These are phyloP conservation scores for Limnephilus marmoratus DNA, from an alignment of 2,888 invertebrate genomes.

Conservation along the genomic window DNA sequence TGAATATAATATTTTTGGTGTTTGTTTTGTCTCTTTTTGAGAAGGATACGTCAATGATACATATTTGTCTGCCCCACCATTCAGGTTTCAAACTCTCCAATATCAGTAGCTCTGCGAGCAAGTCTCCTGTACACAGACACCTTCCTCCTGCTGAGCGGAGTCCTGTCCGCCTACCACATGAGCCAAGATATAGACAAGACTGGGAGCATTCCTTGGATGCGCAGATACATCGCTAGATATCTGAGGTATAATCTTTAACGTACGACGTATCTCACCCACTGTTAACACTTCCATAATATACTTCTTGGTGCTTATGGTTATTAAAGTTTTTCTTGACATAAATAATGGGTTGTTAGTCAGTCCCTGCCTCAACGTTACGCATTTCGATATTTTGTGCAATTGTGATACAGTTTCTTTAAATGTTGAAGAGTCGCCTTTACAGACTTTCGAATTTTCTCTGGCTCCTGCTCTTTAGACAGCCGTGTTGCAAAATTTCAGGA, in stretches of 20 bases:
- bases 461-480: too few species aligned
- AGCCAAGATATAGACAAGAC: slow-evolving; percentile 76
- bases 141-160: slow-evolving; percentile 82
- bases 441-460: too few species aligned
- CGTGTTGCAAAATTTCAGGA: not conserved
- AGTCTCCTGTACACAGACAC: slow-evolving; percentile 83
- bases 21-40: too few species aligned
- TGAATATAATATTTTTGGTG: too few species aligned
- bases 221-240: slow-evolving; percentile 79
- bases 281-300: not conserved
- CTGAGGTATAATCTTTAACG: slow-evolving; percentile 74
- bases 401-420: too few species aligned
- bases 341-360: too few species aligned
- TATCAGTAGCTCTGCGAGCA: slow-evolving; percentile 79
- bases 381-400: too few species aligned
- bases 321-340: too few species aligned
- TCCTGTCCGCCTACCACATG: slow-evolving; percentile 80
- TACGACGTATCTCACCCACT: not conserved
- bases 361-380: too few species aligned
- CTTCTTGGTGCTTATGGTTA: too few species aligned
- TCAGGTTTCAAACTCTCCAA: slow-evolving; percentile 77
- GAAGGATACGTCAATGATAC: not conserved
- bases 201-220: slow-evolving; percentile 77
- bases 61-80: not conserved
- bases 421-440: not conserved